phyloP scores from a whole-genome alignment of 2,888 invertebrate genomes.

The Ceriagrion tenellum region DNA sequence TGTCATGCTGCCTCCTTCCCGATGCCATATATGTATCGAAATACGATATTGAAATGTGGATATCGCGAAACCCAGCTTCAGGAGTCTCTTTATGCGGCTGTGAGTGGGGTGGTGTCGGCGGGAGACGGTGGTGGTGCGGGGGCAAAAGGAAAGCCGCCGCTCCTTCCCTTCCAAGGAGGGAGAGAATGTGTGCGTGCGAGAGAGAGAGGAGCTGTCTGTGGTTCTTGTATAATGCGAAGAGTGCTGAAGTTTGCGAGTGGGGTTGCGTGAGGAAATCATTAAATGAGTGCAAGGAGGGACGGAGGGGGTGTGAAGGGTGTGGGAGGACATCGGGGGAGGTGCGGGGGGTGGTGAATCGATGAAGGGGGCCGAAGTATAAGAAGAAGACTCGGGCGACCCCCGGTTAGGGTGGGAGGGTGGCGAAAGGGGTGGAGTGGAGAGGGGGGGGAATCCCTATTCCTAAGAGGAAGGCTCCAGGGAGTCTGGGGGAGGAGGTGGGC shows the following conservation, averaged over 20 bases:
- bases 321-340: neutral
- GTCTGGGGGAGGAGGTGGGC: neutral
- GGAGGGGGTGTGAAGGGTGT: neutral
- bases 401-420: neutral
- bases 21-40: no score
- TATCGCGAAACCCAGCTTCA: no score
- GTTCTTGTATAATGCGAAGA: slow-evolving; percentile 60
- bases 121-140: neutral
- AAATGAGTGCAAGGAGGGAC: slow-evolving; percentile 36
- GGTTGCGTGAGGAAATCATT: slow-evolving; percentile 64
- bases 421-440: neutral
- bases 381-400: neutral
- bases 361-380: slow-evolving; percentile 23
- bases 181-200: neutral
- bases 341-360: slow-evolving; percentile 28
- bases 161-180: no score
- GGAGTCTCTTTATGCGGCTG: no score
- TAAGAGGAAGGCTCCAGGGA: neutral
- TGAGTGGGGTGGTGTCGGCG: neutral
- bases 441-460: slow-evolving; percentile 8
- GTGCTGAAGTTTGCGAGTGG: slow-evolving; percentile 64
- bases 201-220: slow-evolving; percentile 37
- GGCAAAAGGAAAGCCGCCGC: neutral
- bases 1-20: no score
- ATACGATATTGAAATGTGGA: no score